Evolutionary conservation across 2,113 vertebrate species (phyloP).

Genomic region (Sminthopsis crassicaudata): DNA sequence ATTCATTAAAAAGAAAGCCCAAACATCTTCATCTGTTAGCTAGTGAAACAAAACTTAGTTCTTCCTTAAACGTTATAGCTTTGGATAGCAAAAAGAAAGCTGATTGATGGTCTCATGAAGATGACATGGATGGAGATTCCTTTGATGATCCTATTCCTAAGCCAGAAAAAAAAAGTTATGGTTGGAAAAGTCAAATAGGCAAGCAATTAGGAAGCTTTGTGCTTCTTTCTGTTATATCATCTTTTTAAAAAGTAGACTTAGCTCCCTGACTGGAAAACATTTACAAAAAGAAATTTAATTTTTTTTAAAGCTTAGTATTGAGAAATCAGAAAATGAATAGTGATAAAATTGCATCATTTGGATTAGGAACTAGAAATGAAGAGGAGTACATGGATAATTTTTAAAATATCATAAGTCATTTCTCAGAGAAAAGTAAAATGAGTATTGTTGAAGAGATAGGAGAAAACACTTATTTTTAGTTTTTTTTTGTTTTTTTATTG

Average conservation of each 20-base stretch:
- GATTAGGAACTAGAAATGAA: too few relatives aligned
- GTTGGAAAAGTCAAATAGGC: conserved; percentile 80
- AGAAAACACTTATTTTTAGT: conserved; percentile 83
- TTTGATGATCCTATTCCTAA: conserved; percentile 96
- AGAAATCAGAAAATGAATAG: too few relatives aligned
- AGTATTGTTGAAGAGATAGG: conserved; percentile 96
- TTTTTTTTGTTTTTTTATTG: too few relatives aligned
- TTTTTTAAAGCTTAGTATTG: too few relatives aligned
- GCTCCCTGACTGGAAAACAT: too few relatives aligned
- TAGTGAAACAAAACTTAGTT: conserved; percentile 70
- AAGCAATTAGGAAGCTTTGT: too few relatives aligned
- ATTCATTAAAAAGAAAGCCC: conserved; percentile 76
- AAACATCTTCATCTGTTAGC: conserved; percentile 78
- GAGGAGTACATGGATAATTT: too few relatives aligned
- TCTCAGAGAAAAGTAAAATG: conserved; percentile 92
- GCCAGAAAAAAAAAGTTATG: conserved; percentile 87
- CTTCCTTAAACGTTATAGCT: conserved; percentile 71
- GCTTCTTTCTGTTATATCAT: too few relatives aligned
- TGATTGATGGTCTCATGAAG: conserved; percentile 81
- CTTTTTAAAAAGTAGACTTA: too few relatives aligned
- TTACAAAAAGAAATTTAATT: too few relatives aligned
- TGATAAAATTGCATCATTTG: too few relatives aligned
- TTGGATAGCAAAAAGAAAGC: conserved; percentile 74
- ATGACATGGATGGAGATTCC: conserved; percentile 89
- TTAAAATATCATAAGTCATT: conserved; percentile 84